Percentiles rank a stretch among this genome's conserved stretches.
Evolutionary conservation across 2,888 invertebrate genomes (phyloP).

Genomic region (Allygus modestus): DNA sequence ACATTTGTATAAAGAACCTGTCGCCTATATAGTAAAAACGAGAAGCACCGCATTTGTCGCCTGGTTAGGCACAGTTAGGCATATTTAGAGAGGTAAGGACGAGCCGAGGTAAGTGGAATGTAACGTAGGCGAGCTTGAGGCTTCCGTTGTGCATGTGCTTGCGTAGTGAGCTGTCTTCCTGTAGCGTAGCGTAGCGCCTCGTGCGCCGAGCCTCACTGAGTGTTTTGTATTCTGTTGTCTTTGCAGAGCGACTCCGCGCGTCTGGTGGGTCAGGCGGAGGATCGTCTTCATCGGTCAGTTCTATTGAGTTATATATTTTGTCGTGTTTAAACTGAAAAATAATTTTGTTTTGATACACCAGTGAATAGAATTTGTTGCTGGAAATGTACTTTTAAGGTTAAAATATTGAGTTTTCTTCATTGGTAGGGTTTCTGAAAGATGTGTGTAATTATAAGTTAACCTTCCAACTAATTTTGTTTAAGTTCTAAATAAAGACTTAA

Average conservation of each 20-base stretch:
- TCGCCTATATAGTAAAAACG: not conserved
- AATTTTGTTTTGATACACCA: too few species aligned
- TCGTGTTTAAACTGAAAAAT: too few species aligned
- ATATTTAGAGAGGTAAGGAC: not conserved
- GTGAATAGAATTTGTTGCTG: too few species aligned
- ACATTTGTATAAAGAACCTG: not conserved
- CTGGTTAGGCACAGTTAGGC: slow-evolving; percentile 18
- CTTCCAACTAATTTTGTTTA: too few species aligned
- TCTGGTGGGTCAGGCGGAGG: slow-evolving; percentile 59
- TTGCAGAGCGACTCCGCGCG: slow-evolving; percentile 66
- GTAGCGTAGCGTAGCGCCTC: not conserved
- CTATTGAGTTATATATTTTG: slow-evolving; percentile 22
- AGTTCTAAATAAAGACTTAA: too few species aligned
- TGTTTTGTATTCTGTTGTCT: slow-evolving; percentile 21
- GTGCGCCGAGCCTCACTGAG: not conserved
- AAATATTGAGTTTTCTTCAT: too few species aligned
- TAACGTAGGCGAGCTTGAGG: slow-evolving; percentile 36
- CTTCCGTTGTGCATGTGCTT: slow-evolving; percentile 56
- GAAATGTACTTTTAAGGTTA: too few species aligned
- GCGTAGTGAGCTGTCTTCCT: slow-evolving; percentile 55
- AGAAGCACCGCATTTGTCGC: not conserved
- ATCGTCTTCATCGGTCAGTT: slow-evolving; percentile 61
- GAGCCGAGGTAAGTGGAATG: not conserved
- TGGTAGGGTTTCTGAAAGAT: too few species aligned
- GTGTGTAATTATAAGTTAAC: too few species aligned